phyloP scores from a whole-genome alignment of 2,797 vertebrate genomes.

The Anabas testudineus region DNA sequence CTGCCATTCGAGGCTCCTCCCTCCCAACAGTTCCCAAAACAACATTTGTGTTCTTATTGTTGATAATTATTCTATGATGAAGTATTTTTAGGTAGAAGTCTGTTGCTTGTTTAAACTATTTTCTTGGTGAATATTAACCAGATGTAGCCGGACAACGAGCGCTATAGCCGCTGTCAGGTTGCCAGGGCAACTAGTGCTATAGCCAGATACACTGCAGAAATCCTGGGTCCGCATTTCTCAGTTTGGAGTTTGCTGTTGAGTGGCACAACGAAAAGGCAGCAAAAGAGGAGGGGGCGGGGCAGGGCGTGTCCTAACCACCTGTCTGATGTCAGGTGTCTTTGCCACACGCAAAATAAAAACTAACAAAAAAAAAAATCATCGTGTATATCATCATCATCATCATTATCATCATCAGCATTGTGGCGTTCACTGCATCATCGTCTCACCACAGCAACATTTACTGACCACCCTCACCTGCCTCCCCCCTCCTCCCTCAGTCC shows the following conservation, averaged over 20 bases:
- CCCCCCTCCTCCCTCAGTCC: neutral
- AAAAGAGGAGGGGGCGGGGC: neutral
- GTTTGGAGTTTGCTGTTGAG: conserved; percentile 65
- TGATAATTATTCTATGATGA: no score
- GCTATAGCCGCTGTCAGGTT: neutral
- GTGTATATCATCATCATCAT: conserved; percentile 24
- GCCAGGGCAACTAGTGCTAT: neutral
- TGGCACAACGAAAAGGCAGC: neutral
- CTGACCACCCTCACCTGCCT: neutral
- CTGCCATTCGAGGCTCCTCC: neutral
- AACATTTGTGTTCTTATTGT: no score
- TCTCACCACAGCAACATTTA: conserved; percentile 40
- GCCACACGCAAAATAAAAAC: conserved; percentile 21
- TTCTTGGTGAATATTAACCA: no score
- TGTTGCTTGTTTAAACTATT: no score
- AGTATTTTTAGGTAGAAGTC: neutral
- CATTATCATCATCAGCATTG: conserved; percentile 46
- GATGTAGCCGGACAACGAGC: neutral
- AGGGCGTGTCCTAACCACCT: conserved; percentile 51
- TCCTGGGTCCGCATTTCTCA: neutral
- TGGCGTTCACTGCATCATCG: conserved; percentile 48
- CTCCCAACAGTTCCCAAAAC: no score
- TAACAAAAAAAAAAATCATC: conserved; percentile 43
- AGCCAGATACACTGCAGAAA: no score
- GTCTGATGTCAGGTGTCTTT: conserved; percentile 2